Conservation (phyloP, 1,140 invertebrate genomes). For the Trichoplusia ni region DNA sequence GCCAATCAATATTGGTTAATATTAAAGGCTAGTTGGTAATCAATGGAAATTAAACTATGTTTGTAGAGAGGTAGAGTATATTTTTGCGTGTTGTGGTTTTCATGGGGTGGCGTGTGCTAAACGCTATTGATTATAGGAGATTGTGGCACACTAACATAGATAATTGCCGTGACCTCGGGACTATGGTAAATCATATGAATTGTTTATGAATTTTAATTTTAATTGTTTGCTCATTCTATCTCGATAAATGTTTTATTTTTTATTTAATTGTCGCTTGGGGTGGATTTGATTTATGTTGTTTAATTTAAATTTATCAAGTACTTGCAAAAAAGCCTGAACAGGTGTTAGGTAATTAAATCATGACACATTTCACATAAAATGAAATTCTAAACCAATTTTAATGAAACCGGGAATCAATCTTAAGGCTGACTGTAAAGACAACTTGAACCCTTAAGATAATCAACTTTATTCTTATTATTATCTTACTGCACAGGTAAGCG, state of each 20-base stretch:
- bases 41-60: not conserved
- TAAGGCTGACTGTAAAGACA: no score
- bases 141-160: constrained; percentile 48
- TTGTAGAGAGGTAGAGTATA: not conserved
- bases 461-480: no score
- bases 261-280: not conserved
- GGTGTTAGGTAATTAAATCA: no score
- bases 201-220: constrained; percentile 11
- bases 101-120: constrained; percentile 34
- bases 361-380: no score
- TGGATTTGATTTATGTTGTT: no score
- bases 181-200: constrained; percentile 18
- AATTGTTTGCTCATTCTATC: not conserved
- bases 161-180: constrained; percentile 29
- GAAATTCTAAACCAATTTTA: no score
- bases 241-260: not conserved
- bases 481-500: no score
- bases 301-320: no score
- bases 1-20: constrained; percentile 5
- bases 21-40: not conserved
- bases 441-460: no score
- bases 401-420: no score
- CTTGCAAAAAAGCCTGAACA: no score
- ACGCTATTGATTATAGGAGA: constrained; percentile 43
- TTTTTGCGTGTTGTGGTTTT: constrained; percentile 22